Base-by-base conservation (phyloP, 2,113 vertebrate species). In the Felis chaus region DNA sequence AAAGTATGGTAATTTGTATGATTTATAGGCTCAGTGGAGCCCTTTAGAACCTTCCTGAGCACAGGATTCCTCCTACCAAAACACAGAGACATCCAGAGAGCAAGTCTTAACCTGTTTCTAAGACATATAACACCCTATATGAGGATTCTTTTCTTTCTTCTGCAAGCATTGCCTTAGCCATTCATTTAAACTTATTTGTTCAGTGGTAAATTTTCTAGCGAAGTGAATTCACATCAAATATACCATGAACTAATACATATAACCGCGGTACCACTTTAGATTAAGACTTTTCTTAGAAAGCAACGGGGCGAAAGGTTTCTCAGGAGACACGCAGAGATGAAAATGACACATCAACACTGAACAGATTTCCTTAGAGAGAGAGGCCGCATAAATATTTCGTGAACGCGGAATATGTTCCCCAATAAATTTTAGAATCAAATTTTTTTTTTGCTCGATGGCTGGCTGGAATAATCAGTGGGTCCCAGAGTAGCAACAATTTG, bases 1-100 rank as follows among this genome's bases (percentile, higher is more conserved):
- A 3, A 89, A 45, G 23, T 33, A 61, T 23, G 29, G 50, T 45
- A 31, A 14, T 33, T 13, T 57, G 36, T 61, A 33, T 33, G 41
- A 4, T 18, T 23, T 21, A 31, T 15, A 10, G 13, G 39, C 48
- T 14, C 11, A 16, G 3, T 13, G 11, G 2, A 65, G 41, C 19
- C 10, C 8, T 45, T n/a, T 13, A 19, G 53, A 25, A 48, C 14
- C 6, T 36, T 29, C 5, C 39, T 1, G 7, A 6, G 1, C 23
- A 5, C 23, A 29, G 0, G 0, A 25, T 61, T 13, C 33, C 36
- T 33, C 1, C 12, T 25, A 29, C 10, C 14, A 6, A 5, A 48
- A 45, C 36, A n/a, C 3, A 21, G 53, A 83, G 23, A 74, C 25
- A 45, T 45, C 31, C 27, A 4, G 25, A 57, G 10, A 11, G 5